Evolutionary conservation across 2,797 vertebrate species (phyloP), one percentile per base, ranked within the genome.

Genomic region (Pantherophis vulpinus): DNA sequence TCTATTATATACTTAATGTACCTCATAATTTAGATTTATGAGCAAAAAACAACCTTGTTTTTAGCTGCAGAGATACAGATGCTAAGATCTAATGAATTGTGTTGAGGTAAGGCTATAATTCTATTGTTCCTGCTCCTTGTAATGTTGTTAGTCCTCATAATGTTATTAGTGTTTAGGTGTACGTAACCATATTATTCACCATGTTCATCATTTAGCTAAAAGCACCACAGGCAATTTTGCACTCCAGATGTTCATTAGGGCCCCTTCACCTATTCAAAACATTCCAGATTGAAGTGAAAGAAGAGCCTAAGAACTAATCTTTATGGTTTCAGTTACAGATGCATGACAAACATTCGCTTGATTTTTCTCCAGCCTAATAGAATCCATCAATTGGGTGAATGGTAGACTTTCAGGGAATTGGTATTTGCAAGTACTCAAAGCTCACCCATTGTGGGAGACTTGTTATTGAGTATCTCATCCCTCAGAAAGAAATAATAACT

Each of bases 41-140:
- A 66, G 13, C 74, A 58, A 87, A 59, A 42, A 58, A 6, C 89
- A 89, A n/a, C 12, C 23, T 29, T 10, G 42, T 18, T 94, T 93
- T n/a, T 91, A 59, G 54, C 87, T n/a, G 13, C 2, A 86, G 56
- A 54, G n/a, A 66, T 86, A n/a, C 61, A 61, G 54, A 55, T 89
- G 56, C 58, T 0, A 88, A 56, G 27, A 6, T 66, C 16, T 70
- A 89, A 94, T 70, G 61, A 70, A 86, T 91, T 87, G 60, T 60
- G 59, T 60, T 86, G 29, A 91, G 89, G 54, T 79, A 86, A 89
- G 27, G 37, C 11, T 20, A 54, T 91, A 93, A 94, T 91, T n/a
- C n/a, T 54, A 59, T 94, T 94, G 86, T 60, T 86, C 37, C 25
- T 29, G 25, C 51, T 32, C 54, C 16, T 74, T 66, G 9, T 51